These are phyloP conservation scores for Drosophila erecta DNA, from an alignment of 1,140 invertebrate species.

Conservation along the genomic window DNA sequence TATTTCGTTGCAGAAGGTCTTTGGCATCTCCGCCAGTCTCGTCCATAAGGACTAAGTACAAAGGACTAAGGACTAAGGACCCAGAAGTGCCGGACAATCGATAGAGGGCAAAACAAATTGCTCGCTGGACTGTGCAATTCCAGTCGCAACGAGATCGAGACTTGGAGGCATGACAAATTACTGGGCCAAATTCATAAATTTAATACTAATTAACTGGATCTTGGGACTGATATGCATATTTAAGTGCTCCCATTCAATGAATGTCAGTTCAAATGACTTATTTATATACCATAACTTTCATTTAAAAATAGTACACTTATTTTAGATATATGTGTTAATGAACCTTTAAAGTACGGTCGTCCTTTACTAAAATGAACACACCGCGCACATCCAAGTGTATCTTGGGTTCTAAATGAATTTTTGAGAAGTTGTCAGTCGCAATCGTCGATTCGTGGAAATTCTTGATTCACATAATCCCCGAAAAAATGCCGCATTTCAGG, in stretches of 20 bases:
- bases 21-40: constrained; percentile 52
- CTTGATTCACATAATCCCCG: constrained; percentile 5
- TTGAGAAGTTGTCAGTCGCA: background rate
- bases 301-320: too few species aligned
- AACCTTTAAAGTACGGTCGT: too few species aligned
- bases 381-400: too few species aligned
- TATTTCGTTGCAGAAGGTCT: constrained; percentile 69
- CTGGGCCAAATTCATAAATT: constrained; percentile 63
- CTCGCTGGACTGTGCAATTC: constrained; percentile 74
- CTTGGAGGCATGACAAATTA: constrained; percentile 49
- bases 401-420: background rate
- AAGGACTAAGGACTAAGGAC: constrained; percentile 13
- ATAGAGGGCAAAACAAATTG: constrained; percentile 74
- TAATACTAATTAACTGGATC: constrained; percentile 70
- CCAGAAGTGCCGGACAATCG: constrained; percentile 67
- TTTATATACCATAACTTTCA: too few species aligned
- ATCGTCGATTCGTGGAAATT: background rate
- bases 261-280: background rate
- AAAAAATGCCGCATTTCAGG: constrained; percentile 3
- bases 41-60: constrained; percentile 14
- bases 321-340: too few species aligned
- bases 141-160: constrained; percentile 5
- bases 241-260: background rate
- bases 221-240: constrained; percentile 4
- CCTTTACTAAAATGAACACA: too few species aligned